Conservation (phyloP, 2,797 vertebrate species). For the Enteromius trimaculatus region DNA sequence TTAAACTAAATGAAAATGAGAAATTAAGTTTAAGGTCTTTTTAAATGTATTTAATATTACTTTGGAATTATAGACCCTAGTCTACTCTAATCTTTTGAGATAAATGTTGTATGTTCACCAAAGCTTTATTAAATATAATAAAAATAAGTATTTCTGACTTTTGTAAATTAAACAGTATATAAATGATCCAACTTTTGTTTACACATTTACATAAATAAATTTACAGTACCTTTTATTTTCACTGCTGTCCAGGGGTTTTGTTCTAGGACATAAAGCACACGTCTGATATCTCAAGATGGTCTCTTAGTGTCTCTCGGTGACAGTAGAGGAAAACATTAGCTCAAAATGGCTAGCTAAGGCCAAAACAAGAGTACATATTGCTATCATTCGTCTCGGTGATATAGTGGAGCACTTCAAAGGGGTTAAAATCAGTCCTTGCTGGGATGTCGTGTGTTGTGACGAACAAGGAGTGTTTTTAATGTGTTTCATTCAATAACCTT, state of each 20-base stretch:
- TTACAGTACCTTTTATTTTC: background rate
- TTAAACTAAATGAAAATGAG: too few species aligned
- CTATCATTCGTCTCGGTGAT: conserved; percentile 24
- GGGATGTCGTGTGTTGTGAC: background rate
- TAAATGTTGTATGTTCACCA: too few species aligned
- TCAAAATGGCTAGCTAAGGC: conserved; percentile 27
- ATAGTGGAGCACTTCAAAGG: background rate
- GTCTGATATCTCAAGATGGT: conserved; percentile 13
- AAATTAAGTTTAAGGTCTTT: too few species aligned
- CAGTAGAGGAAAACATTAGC: conserved; percentile 15
- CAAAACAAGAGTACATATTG: conserved; percentile 31
- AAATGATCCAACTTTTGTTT: background rate
- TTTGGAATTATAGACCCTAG: too few species aligned
- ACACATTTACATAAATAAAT: background rate
- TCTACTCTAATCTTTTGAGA: too few species aligned
- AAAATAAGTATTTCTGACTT: too few species aligned
- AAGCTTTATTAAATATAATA: too few species aligned
- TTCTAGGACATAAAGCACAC: background rate
- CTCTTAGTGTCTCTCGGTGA: conserved; percentile 31
- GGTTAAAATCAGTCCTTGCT: conserved; percentile 12
- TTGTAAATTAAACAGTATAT: background rate
- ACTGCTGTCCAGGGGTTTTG: background rate
- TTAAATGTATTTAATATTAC: too few species aligned
- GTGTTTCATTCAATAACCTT: conserved; percentile 8
- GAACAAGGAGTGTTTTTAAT: conserved; percentile 6